Conservation (phyloP, 2,113 vertebrate genomes). For the Holacanthus passer region DNA sequence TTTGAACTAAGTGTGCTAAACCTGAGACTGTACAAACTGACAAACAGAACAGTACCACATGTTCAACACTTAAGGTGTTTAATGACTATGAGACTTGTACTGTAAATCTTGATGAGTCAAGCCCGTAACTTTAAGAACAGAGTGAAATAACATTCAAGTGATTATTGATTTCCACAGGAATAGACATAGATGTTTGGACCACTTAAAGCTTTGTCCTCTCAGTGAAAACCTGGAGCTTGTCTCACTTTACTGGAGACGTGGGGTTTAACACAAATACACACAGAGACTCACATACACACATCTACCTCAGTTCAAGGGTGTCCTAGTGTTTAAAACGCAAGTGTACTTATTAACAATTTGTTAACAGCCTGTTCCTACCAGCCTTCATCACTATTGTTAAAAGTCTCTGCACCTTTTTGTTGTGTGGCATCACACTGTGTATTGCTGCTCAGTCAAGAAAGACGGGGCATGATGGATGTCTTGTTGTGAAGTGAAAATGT, state of each 20-base stretch:
- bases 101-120: slow-evolving; percentile 24
- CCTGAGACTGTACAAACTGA: slow-evolving; percentile 7
- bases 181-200: not conserved
- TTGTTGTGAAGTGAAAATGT: not conserved
- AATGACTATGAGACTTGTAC: slow-evolving; percentile 1
- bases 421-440: not conserved
- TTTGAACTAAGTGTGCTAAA: slow-evolving; percentile 4
- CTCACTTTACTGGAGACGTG: slow-evolving; percentile 22
- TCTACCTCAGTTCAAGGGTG: slow-evolving; percentile 27
- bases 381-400: slow-evolving; percentile 50
- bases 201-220: not conserved
- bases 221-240: not conserved
- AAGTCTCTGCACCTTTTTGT: slow-evolving; percentile 8
- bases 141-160: not conserved
- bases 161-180: slow-evolving; percentile 13
- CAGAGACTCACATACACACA: slow-evolving; percentile 4
- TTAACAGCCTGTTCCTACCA: slow-evolving; percentile 48
- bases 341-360: slow-evolving; percentile 42
- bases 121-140: slow-evolving; percentile 3
- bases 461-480: not conserved
- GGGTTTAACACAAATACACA: slow-evolving; percentile 37
- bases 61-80: not conserved
- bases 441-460: not conserved
- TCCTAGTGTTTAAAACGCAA: slow-evolving; percentile 56
- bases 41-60: not conserved